phyloP scores from a whole-genome alignment of 2,113 vertebrate genomes.

The Copsychus sechellarum region DNA sequence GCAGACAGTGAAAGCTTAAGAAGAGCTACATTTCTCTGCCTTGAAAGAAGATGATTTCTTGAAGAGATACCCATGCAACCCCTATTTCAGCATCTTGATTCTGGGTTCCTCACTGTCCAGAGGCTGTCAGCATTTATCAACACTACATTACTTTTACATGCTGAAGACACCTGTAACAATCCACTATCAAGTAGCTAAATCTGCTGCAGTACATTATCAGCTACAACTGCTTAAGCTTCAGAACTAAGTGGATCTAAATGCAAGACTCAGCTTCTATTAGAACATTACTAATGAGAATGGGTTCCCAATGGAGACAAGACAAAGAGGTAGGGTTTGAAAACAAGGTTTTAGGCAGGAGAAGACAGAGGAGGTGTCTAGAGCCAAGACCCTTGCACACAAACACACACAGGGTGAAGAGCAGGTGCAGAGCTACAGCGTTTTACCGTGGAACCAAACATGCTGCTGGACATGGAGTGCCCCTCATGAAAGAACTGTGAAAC shows the following conservation, averaged over 20 bases:
- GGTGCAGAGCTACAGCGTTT: conserved; percentile 46
- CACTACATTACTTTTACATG: not conserved
- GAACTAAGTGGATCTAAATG: not conserved
- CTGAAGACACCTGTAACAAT: not conserved
- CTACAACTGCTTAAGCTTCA: not conserved
- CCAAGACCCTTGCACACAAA: not conserved
- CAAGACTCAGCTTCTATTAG: not conserved
- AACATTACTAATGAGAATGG: not conserved
- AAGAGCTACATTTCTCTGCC: not conserved
- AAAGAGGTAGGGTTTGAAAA: not conserved
- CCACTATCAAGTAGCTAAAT: not conserved
- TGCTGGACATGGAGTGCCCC: conserved; percentile 81
- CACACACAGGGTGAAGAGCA: not conserved
- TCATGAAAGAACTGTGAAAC: conserved; percentile 85
- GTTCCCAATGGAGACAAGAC: not conserved
- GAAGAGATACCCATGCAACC: not conserved
- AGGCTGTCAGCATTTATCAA: not conserved
- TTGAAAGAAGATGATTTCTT: not conserved
- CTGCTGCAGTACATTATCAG: not conserved
- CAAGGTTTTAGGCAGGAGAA: not conserved
- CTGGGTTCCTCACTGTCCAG: not conserved
- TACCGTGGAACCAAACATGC: conserved; percentile 84
- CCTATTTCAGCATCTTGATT: not conserved
- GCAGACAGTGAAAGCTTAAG: not conserved
- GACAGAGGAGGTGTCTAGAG: not conserved